Evolutionary conservation across 1,140 invertebrate species (phyloP), one percentile per base, ranked within the genome.

Genomic region (Hydropsyche tenuis): DNA sequence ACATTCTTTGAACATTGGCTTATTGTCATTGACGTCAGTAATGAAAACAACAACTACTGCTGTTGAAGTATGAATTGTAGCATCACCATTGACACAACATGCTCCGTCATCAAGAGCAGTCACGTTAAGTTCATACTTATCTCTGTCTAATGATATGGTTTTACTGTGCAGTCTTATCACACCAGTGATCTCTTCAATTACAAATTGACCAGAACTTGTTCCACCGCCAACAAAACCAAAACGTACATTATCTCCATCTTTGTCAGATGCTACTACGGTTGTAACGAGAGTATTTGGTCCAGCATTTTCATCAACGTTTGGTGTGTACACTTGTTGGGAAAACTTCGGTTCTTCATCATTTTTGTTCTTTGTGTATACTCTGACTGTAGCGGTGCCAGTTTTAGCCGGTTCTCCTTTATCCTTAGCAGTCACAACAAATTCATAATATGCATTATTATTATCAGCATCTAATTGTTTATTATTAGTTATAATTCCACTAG

Each of bases 41-140:
- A 98, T 97, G 79, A 97, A 97, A 0, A 98, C 96, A 0, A 97
- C 96, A 1, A 97, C 95, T 0, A 97, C 94, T n/a, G 95, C 96
- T 0, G 95, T 97, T 20, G 93, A 94, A 0, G 95, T 97, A 79
- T 97, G 95, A 73, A 94, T 93, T 0, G 92, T 95, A 0, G 88
- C 84, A 65, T 92, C 91, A 0, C 95, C 95, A 75, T 95, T 93
- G 1, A 91, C 90, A 80, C 96, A 98, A 81, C 96, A 98, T 1
- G 93, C 92, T 0, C 96, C 96, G 81, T 97, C 95, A 81, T 98
- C 96, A 84, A 95, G 90, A 3, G 96, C 96, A 0, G 95, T 97
- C 0, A 98, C 95, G 81, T 97, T 97, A 53, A 97, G 81, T 81
- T 97, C 95, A 80, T 97, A 98, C 81, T 96, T 96, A 78, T 94